A percentile compares a stretch with the other conserved stretches of the same genome.
Evolutionary conservation across 2,888 invertebrate species (phyloP).

Genomic region (Lymantria monacha): DNA sequence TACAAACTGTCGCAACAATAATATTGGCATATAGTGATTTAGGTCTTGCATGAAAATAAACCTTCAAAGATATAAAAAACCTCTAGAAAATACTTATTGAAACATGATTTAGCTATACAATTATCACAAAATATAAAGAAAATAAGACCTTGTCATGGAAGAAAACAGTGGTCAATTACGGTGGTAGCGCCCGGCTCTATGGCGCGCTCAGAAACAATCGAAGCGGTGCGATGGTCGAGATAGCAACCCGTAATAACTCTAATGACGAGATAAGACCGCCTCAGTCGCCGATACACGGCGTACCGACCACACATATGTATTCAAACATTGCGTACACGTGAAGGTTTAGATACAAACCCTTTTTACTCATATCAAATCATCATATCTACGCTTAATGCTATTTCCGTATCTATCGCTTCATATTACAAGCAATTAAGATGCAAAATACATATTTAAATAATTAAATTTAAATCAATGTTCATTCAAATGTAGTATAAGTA

Average conservation of each 20-base stretch:
- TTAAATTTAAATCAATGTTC: no score
- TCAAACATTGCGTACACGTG: conserved; percentile 52
- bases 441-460: no score
- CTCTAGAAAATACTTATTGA: no score
- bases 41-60: no score
- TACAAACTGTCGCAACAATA: background rate
- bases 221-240: conserved; percentile 79
- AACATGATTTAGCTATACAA: conserved; percentile 19
- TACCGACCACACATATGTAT: conserved; percentile 49
- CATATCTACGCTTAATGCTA: no score
- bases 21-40: no score
- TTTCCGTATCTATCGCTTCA: no score
- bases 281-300: conserved; percentile 58
- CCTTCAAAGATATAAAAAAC: no score
- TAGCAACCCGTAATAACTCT: conserved; percentile 78
- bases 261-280: conserved; percentile 79
- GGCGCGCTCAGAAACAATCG: conserved; percentile 79
- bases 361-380: background rate
- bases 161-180: conserved; percentile 81
- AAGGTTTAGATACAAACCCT: conserved; percentile 56
- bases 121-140: conserved; percentile 55
- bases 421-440: no score
- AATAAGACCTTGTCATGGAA: conserved; percentile 68
- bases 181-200: conserved; percentile 63
- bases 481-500: no score